Evolutionary conservation across 2,888 invertebrate species (phyloP).

Genomic region (Salpingus planirostris): DNA sequence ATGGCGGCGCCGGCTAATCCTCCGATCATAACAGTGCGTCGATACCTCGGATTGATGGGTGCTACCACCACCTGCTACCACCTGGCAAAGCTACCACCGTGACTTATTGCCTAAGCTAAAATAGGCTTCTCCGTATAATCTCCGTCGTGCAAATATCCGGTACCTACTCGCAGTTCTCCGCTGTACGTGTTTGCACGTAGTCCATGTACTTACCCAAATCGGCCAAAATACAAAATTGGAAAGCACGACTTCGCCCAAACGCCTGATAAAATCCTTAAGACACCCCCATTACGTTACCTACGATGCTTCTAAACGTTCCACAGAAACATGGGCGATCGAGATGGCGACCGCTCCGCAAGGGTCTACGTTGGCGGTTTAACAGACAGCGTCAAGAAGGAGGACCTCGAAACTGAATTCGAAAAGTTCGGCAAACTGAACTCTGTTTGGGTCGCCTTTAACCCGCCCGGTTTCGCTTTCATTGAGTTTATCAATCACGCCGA

Average conservation of each 20-base stretch:
- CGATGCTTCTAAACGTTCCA: constrained; percentile 38
- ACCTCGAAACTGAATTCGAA: constrained; percentile 82
- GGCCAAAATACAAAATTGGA: too few relatives aligned
- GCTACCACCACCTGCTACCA: neutral
- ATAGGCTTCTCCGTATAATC: too few relatives aligned
- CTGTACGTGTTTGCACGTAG: too few relatives aligned
- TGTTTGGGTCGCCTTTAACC: constrained; percentile 90
- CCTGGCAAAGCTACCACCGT: neutral
- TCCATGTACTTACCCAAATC: constrained; percentile 26
- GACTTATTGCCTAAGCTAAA: too few relatives aligned
- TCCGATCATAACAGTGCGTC: constrained; percentile 1
- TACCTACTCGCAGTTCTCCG: too few relatives aligned
- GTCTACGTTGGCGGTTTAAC: constrained; percentile 86
- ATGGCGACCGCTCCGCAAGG: constrained; percentile 53
- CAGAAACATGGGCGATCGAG: constrained; percentile 36
- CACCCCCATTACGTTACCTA: constrained; percentile 16
- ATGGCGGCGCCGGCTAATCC: neutral
- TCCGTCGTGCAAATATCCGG: too few relatives aligned
- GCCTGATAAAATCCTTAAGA: constrained; percentile 25
- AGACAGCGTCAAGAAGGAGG: constrained; percentile 85
- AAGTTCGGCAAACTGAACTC: constrained; percentile 88
- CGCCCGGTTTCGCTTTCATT: constrained; percentile 90
- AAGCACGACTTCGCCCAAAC: constrained; percentile 40
- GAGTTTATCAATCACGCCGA: constrained; percentile 84
- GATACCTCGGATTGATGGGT: neutral